These are phyloP conservation scores for Vanessa tameamea DNA, from an alignment of 1,140 invertebrate genomes.

Conservation along the genomic window DNA sequence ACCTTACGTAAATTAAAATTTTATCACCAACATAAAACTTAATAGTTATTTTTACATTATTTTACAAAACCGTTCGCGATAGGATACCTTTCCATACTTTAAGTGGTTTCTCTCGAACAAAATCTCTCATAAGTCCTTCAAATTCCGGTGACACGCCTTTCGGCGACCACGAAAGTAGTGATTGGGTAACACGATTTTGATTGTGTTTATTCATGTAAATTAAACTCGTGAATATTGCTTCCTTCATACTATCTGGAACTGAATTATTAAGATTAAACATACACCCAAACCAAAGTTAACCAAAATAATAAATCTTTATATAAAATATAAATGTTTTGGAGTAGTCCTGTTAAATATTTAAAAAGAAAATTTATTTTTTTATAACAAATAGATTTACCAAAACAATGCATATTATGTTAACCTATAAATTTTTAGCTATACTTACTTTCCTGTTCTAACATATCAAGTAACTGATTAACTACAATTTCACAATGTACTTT, in stretches of 20 bases:
- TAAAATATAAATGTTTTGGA: too few relatives aligned
- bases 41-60: constrained; percentile 1
- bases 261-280: constrained; percentile 43
- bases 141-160: constrained; percentile 54
- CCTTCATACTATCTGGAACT: constrained; percentile 62
- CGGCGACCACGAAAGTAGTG: constrained; percentile 60
- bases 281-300: too few relatives aligned
- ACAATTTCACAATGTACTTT: constrained; percentile 70
- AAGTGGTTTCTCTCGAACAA: constrained; percentile 58
- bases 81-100: constrained; percentile 58
- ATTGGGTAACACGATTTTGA: constrained; percentile 47
- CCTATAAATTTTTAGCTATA: constrained; percentile 23
- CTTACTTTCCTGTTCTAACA: constrained; percentile 64
- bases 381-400: neutral
- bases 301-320: too few relatives aligned
- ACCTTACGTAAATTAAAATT: neutral
- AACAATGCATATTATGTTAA: constrained; percentile 5
- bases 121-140: constrained; percentile 52
- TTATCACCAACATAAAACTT: constrained; percentile 4
- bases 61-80: constrained; percentile 37
- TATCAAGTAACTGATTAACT: constrained; percentile 59
- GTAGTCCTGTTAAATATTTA: too few relatives aligned
- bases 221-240: constrained; percentile 69
- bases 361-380: too few relatives aligned
- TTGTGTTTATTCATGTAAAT: constrained; percentile 67